These are phyloP conservation scores for Stegostoma tigrinum DNA, from an alignment of 2,113 vertebrate genomes.

Conservation along the genomic window DNA sequence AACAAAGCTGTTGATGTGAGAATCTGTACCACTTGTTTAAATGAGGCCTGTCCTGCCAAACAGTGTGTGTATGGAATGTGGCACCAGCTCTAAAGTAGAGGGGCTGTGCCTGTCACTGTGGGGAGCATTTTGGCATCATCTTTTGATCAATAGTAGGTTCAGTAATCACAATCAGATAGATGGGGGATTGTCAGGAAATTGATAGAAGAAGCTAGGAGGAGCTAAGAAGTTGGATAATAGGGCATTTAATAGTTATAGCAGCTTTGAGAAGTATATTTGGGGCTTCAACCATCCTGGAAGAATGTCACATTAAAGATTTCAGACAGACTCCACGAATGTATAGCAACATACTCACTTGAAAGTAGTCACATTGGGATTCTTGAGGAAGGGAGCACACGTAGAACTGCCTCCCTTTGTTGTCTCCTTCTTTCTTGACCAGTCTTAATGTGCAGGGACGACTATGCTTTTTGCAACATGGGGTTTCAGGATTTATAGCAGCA, in stretches of 20 bases:
- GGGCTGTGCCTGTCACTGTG: neutral
- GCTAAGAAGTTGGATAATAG: neutral
- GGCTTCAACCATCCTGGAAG: neutral
- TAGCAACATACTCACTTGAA: slow-evolving; percentile 62
- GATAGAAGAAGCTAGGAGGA: neutral
- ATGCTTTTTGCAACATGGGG: slow-evolving; percentile 70
- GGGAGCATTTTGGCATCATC: neutral
- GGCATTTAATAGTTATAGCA: neutral
- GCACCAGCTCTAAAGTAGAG: neutral
- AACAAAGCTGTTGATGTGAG: neutral
- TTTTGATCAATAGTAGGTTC: neutral
- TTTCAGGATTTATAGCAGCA: slow-evolving; percentile 24
- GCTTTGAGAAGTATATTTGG: neutral
- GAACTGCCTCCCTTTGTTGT: slow-evolving; percentile 81
- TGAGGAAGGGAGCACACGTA: slow-evolving; percentile 74
- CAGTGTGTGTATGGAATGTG: neutral
- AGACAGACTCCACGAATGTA: neutral
- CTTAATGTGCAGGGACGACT: slow-evolving; percentile 58
- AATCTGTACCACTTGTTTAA: neutral
- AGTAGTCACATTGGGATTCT: slow-evolving; percentile 70
- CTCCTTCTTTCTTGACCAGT: slow-evolving; percentile 75
- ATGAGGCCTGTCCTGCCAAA: neutral
- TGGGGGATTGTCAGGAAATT: no score
- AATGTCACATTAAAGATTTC: neutral
- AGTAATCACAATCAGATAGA: neutral